These are phyloP conservation scores for Temnothorax rugatulus DNA, from an alignment of 2,888 invertebrate species.

Conservation along the genomic window DNA sequence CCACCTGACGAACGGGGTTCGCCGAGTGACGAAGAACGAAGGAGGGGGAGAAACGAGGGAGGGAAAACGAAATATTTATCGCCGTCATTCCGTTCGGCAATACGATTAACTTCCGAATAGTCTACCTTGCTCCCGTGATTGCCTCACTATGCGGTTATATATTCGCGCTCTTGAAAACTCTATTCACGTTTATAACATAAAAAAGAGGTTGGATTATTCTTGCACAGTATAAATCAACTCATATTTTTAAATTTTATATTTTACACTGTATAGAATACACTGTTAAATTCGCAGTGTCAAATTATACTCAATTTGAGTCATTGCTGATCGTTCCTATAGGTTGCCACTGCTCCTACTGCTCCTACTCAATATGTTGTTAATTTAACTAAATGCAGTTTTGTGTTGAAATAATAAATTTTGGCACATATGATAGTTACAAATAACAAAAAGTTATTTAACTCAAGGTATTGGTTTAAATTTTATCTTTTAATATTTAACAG, in stretches of 20 bases:
- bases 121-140: background rate
- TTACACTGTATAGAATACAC: no score
- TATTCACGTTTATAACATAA: background rate
- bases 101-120: constrained; percentile 22
- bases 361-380: no score
- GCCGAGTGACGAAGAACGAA: background rate
- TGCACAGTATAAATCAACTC: background rate
- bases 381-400: no score
- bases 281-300: no score
- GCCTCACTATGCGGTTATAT: background rate
- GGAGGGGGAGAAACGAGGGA: background rate
- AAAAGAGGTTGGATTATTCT: background rate
- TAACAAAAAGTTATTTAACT: no score
- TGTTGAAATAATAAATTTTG: no score
- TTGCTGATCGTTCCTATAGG: no score
- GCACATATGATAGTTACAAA: no score
- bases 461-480: background rate
- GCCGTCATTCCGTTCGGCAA: constrained; percentile 28
- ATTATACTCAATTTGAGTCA: no score
- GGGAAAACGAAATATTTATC: constrained; percentile 13
- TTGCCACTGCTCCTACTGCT: no score
- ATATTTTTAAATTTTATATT: background rate
- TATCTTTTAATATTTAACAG: background rate
- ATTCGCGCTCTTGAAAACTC: no score
- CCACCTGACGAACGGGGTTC: constrained; percentile 27